Conservation (phyloP, 2,797 vertebrate species). For the Clarias laeviceps region DNA sequence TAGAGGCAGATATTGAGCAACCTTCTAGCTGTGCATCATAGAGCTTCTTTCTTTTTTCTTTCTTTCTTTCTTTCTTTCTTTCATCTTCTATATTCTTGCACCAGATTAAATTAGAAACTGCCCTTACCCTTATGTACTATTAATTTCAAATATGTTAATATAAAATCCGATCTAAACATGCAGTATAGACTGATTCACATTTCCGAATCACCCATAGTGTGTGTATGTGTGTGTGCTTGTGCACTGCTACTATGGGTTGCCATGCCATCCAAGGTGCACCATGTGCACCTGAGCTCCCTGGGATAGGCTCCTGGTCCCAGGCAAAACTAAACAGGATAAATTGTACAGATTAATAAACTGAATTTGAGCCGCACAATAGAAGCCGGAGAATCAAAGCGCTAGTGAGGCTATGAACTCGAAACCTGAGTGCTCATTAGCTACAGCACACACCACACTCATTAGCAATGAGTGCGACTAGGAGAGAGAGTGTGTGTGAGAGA, state of each 20-base stretch:
- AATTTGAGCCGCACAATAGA: neutral
- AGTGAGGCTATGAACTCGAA: neutral
- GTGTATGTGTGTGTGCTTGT: no score
- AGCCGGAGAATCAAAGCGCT: neutral
- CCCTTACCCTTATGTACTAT: neutral
- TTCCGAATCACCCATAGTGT: no score
- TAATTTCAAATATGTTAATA: no score
- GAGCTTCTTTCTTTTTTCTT: neutral
- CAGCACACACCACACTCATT: neutral
- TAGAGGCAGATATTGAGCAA: neutral
- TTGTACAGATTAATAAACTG: neutral
- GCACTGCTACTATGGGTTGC: no score
- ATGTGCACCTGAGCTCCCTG: no score
- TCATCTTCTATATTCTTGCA: neutral
- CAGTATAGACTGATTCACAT: no score
- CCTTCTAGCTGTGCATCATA: neutral
- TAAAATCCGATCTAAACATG: no score
- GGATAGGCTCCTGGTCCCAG: no score
- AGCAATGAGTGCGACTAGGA: conserved; percentile 12
- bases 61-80: neutral
- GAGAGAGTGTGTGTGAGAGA: conserved; percentile 60
- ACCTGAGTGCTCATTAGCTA: conserved; percentile 17
- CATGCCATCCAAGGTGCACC: no score
- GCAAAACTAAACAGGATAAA: no score
- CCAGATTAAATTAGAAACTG: neutral